Evolutionary conservation across 2,113 vertebrate species (phyloP).

Genomic region (Gadus macrocephalus): DNA sequence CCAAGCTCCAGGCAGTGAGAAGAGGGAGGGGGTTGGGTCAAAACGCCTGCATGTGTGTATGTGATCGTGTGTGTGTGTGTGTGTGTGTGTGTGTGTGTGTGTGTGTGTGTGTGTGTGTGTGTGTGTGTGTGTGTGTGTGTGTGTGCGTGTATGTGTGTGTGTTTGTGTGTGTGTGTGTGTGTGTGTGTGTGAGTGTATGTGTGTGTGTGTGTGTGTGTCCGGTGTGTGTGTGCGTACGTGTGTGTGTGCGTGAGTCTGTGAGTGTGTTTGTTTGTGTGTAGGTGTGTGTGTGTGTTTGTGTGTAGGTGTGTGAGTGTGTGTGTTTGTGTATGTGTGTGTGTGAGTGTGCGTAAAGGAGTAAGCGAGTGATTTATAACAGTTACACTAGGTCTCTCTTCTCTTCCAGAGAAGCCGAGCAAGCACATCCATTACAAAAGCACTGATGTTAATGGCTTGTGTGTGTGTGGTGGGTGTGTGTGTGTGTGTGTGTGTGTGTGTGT

Average conservation of each 20-base stretch:
- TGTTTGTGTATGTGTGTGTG: not conserved
- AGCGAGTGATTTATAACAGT: slow-evolving; percentile 74
- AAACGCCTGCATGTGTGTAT: slow-evolving; percentile 12
- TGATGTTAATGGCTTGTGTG: slow-evolving; percentile 66
- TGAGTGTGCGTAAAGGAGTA: slow-evolving; percentile 49
- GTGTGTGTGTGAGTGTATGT: not conserved
- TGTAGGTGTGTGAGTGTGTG: slow-evolving; percentile 8
- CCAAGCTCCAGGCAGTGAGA: slow-evolving; percentile 61
- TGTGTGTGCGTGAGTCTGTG: slow-evolving; percentile 14
- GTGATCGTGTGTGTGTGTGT: slow-evolving; percentile 30
- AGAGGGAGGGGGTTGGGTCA: slow-evolving; percentile 22
- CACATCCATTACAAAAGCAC: slow-evolving; percentile 75
- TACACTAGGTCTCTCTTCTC: slow-evolving; percentile 65
- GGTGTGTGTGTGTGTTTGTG: slow-evolving; percentile 1
- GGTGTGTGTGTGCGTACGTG: not conserved
- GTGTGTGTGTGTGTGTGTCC: too few species aligned
- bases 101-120: slow-evolving; percentile 47
- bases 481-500: slow-evolving; percentile 11
- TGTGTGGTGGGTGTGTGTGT: slow-evolving; percentile 11
- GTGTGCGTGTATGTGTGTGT: not conserved
- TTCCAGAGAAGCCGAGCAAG: slow-evolving; percentile 68
- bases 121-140: slow-evolving; percentile 12
- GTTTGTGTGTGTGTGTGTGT: slow-evolving; percentile 15
- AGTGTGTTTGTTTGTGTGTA: not conserved
- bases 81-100: slow-evolving; percentile 10